phyloP scores from a whole-genome alignment of 2,797 vertebrate species.

The Sciaenops ocellatus region DNA sequence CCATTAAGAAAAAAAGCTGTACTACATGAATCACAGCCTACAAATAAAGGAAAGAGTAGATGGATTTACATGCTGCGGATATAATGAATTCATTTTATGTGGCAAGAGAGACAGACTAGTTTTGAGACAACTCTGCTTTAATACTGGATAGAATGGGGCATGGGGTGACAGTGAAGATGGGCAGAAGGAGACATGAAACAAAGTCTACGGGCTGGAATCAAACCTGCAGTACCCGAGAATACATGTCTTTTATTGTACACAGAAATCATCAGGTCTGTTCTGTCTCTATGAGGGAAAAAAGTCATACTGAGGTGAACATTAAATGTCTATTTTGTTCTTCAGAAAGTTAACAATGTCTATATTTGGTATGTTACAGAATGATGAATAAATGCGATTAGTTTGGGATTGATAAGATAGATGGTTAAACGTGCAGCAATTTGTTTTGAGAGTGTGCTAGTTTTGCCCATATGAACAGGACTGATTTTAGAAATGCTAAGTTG shows the following conservation, averaged over 20 bases:
- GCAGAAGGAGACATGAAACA: slow-evolving; percentile 46
- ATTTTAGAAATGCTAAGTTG: slow-evolving; percentile 28
- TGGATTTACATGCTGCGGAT: slow-evolving; percentile 51
- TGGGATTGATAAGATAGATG: background rate
- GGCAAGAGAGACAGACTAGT: slow-evolving; percentile 37
- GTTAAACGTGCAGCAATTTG: background rate
- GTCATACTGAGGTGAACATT: background rate
- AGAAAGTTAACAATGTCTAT: background rate
- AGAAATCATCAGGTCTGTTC: slow-evolving; percentile 22
- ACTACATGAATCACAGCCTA: slow-evolving; percentile 40
- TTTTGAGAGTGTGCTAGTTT: background rate
- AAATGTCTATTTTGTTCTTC: slow-evolving; percentile 13
- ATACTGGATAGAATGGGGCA: slow-evolving; percentile 22
- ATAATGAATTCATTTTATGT: slow-evolving; percentile 44
- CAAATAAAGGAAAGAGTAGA: slow-evolving; percentile 17
- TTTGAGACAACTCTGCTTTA: slow-evolving; percentile 44
- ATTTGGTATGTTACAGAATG: background rate
- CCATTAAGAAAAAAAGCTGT: background rate
- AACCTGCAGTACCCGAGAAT: slow-evolving; percentile 34
- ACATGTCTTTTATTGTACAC: slow-evolving; percentile 21
- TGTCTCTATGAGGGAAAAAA: slow-evolving; percentile 26
- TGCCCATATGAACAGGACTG: background rate
- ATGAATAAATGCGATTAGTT: background rate
- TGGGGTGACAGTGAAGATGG: slow-evolving; percentile 36
- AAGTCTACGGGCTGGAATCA: slow-evolving; percentile 48